phyloP scores from a whole-genome alignment of 1,140 invertebrate genomes.

The Neodiprion pinetum region DNA sequence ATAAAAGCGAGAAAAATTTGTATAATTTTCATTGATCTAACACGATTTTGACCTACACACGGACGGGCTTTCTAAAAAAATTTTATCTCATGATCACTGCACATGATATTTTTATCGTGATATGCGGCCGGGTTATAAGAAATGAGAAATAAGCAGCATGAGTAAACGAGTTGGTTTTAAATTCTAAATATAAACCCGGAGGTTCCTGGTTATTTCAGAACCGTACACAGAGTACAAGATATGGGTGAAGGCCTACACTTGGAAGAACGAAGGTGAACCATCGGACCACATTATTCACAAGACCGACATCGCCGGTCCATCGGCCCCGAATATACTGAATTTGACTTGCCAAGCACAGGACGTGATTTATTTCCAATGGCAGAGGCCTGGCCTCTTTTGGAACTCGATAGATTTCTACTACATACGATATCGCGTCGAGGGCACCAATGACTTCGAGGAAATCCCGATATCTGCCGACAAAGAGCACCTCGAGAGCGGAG shows the following conservation, averaged over 20 bases:
- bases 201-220: conserved; percentile 62
- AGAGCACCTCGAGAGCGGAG: conserved; percentile 68
- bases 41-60: no score
- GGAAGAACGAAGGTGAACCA: conserved; percentile 74
- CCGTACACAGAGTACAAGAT: conserved; percentile 86
- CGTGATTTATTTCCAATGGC: conserved; percentile 82
- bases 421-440: conserved; percentile 72
- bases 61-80: no score
- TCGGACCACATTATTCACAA: conserved; percentile 75
- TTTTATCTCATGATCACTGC: no score
- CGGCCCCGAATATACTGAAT: conserved; percentile 80
- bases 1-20: no score
- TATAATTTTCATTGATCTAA: no score
- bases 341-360: conserved; percentile 81
- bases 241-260: conserved; percentile 82
- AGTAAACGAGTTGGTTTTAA: no score
- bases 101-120: no score
- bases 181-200: no score
- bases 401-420: conserved; percentile 83
- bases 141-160: no score
- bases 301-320: conserved; percentile 84
- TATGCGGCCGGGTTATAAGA: no score
- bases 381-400: conserved; percentile 74
- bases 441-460: conserved; percentile 67
- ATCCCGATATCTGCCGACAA: conserved; percentile 67